Base-by-base conservation (phyloP, 2,113 vertebrate species). In the Pampusana beccarii region DNA sequence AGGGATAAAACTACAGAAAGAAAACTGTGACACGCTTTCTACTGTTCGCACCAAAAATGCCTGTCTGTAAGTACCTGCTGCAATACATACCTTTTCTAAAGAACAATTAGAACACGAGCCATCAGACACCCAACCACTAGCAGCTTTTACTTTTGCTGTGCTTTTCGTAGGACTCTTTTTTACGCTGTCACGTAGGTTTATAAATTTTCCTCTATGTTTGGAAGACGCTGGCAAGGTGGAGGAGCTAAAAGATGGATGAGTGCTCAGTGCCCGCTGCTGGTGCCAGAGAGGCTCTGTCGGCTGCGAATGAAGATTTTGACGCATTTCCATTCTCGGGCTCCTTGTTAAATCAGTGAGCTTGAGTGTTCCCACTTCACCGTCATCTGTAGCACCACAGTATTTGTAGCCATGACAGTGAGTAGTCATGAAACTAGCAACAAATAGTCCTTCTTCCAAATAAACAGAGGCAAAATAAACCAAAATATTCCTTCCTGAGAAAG, bases 101-200 rank as follows among this genome's bases (percentile, higher is more conserved):
- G 97, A 85, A 77, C 96, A 97, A 4, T 97, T 97, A 1, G 97
- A 96, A 97, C 98, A 98, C 1, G 97, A 97, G 13, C 97, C 91
- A 20, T 97, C 96, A 28, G 97, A 97, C 90, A 98, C 79, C 95
- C 98, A 95, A 62, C 97, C 97, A 95, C 98, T 96, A 9, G 91
- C 90, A 53, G 97, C 96, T 97, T 96, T 97, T 56, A 98, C 98
- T 94, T 98, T 99, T 6, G 97, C 98, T 3, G 97, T 98, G 92
- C 98, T 99, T 97, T 98, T 99, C 38, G 98, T 98, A 13, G 98
- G 99, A 64, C 98, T 99, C 88, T 98, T 99, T 97, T 98, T 99
- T 6, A 99, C 98, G 46, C 99, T 99, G 95, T 99, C 99, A 0
- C 98, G 96, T 33, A 99, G 98, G 93, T 98, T 99, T 53, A 98